These are phyloP conservation scores for Eudasyphora cyanicolor DNA, from an alignment of 2,888 invertebrate genomes.

Conservation along the genomic window DNA sequence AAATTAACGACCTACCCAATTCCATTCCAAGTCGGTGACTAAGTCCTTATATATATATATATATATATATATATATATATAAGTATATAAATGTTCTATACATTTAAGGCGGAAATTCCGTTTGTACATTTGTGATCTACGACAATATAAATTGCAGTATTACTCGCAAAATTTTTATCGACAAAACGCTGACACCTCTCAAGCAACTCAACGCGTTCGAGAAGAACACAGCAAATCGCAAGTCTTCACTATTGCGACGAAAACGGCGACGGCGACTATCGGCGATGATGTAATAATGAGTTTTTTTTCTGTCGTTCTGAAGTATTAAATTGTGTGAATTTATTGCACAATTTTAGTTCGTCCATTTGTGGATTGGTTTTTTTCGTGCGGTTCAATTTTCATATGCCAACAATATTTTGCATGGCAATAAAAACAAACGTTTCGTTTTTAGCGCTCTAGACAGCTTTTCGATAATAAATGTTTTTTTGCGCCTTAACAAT, in stretches of 20 bases:
- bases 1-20: too few relatives aligned
- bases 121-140: background rate
- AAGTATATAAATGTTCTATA: too few relatives aligned
- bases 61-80: too few relatives aligned
- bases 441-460: background rate
- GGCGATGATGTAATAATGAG: background rate
- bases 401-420: background rate
- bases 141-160: background rate
- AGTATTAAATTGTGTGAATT: slow-evolving; percentile 1
- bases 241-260: background rate
- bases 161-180: background rate
- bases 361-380: background rate
- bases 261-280: background rate
- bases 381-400: background rate
- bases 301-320: background rate
- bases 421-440: background rate
- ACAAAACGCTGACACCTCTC: background rate
- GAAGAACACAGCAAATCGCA: too few relatives aligned
- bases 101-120: too few relatives aligned
- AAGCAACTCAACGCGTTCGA: too few relatives aligned
- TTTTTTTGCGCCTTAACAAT: background rate
- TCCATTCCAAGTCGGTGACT: too few relatives aligned
- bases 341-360: background rate
- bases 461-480: background rate
- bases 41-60: too few relatives aligned